These are phyloP conservation scores for Odontomyia ornata DNA, from an alignment of 2,888 invertebrate genomes.

Conservation along the genomic window DNA sequence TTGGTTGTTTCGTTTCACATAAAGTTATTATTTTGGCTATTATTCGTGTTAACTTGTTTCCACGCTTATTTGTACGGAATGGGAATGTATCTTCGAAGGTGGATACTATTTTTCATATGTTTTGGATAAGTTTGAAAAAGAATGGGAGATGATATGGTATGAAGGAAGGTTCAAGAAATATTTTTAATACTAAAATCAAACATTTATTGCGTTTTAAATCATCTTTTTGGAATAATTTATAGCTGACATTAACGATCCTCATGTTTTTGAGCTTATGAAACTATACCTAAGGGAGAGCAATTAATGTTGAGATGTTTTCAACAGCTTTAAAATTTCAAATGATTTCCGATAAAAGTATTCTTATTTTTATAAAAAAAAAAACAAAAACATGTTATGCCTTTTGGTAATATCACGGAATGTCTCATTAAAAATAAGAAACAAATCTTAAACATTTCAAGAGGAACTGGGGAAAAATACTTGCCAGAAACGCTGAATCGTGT, in stretches of 20 bases:
- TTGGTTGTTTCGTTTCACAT: background rate
- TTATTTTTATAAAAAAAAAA: too few species aligned
- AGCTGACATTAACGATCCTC: background rate
- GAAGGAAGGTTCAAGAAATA: background rate
- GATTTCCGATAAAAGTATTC: too few species aligned
- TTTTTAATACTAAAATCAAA: background rate
- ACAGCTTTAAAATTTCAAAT: too few species aligned
- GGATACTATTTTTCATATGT: background rate
- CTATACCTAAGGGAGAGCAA: background rate
- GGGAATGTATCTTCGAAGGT: background rate
- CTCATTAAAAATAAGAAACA: too few species aligned
- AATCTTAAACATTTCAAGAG: too few species aligned
- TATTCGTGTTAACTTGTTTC: background rate
- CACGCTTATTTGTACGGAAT: conserved; percentile 10
- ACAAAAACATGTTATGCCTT: too few species aligned
- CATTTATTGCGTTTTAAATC: conserved; percentile 1
- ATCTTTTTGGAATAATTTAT: conserved; percentile 18
- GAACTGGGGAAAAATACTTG: too few species aligned
- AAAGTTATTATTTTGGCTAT: background rate
- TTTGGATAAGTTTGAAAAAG: background rate
- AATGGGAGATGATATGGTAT: background rate
- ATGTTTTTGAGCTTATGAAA: background rate
- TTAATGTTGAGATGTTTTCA: too few species aligned
- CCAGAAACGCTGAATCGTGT: too few species aligned
- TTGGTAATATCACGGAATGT: too few species aligned